Percentiles rank a stretch among this genome's conserved stretches.
phyloP scores from a whole-genome alignment of 2,888 invertebrate species.

The Thecocarcelia acutangulata region DNA sequence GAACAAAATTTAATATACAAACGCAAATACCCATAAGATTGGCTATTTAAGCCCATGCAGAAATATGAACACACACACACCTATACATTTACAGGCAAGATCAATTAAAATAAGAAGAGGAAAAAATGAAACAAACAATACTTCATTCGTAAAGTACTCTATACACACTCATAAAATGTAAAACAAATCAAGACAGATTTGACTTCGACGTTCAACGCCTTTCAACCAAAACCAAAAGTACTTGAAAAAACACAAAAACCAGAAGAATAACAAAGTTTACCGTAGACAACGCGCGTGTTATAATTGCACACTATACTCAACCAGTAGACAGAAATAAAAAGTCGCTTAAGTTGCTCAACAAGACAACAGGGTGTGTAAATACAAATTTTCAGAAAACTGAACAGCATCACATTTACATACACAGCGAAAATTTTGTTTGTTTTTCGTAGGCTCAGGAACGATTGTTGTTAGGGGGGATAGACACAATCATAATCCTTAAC shows the following conservation, averaged over 20 bases:
- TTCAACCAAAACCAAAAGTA: conserved; percentile 52
- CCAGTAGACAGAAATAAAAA: conserved; percentile 12
- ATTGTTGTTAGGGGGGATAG: no score
- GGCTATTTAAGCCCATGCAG: conserved; percentile 9
- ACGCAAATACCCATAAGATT: conserved; percentile 25
- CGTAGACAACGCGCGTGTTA: conserved; percentile 57
- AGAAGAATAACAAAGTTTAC: conserved; percentile 22
- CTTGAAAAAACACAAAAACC: conserved; percentile 13
- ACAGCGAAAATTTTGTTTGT: no score
- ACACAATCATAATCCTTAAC: no score
- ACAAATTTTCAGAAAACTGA: conserved; percentile 19
- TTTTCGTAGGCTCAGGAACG: no score
- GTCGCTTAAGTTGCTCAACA: conserved; percentile 44
- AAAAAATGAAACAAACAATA: conserved; percentile 4
- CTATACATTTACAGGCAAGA: conserved; percentile 44
- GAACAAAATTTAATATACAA: conserved; percentile 1
- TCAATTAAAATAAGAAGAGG: conserved; percentile 25
- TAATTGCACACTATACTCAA: conserved; percentile 56
- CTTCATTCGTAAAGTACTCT: conserved; percentile 18
- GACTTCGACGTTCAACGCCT: conserved; percentile 70
- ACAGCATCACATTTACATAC: not conserved
- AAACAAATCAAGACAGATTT: conserved; percentile 68
- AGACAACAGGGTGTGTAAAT: conserved; percentile 60
- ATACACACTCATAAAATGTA: conserved; percentile 56
- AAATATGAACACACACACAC: not conserved